Base-by-base conservation (phyloP, 2,113 vertebrate genomes). In the Telmatochromis brachygnathus region DNA sequence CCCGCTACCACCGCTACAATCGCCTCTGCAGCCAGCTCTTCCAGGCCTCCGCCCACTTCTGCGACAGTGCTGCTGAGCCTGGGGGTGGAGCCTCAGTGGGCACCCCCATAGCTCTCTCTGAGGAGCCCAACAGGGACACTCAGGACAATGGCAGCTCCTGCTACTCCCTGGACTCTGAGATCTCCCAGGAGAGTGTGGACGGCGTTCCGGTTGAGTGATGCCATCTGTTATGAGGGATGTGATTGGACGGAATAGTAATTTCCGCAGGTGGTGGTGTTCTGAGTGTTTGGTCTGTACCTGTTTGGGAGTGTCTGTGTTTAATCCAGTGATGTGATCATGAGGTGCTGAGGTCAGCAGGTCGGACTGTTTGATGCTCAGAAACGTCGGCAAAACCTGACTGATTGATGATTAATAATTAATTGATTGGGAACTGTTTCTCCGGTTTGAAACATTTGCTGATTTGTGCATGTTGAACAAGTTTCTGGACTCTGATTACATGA, bases 101-200 rank as follows among this genome's bases (percentile, higher is more conserved):
- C 7, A 77, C 88, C 3, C 39, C 90, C 10, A 45, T 91, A 9
- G 62, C 88, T 0, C 39, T 85, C 30, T 73, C 87, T 12, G 98
- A 97, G 87, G 96, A 97, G 51, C 90, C 89, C 47, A 94, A 96
- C 90, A 91, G 93, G 82, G 94, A 97, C 81, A 81, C 94, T 4
- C 98, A 97, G 68, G 98, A 97, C 87, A 97, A 97, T 21, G 96
- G 97, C 58, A 98, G 97, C 89, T 97, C 97, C 56, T 97, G 97
- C 92, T 97, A 96, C 90, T 96, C 97, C 3, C 95, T 98, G 88
- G 98, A 98, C 95, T 97, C 98, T 0, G 97, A 97, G 91, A 94
- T 97, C 83, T 97, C 97, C 55, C 98, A 98, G 93, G 98, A 97
- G 93, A 98, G 96, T 0, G 96, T 97, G 15, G 98, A 98, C 10